phyloP scores from a whole-genome alignment of 2,797 vertebrate species.

The Varecia variegata region DNA sequence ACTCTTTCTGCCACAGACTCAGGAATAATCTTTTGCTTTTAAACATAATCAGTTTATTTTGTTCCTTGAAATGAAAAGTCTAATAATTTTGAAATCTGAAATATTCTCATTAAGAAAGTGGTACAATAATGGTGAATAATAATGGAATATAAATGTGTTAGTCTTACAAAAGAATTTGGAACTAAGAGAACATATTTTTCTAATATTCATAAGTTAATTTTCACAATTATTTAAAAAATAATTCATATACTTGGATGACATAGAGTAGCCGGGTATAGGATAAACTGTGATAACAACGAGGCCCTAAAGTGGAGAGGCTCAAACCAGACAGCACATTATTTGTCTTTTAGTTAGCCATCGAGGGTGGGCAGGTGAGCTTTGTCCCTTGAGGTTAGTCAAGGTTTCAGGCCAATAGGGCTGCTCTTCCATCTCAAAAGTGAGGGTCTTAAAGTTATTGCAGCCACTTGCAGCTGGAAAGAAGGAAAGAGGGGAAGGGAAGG shows the following conservation, averaged over 20 bases:
- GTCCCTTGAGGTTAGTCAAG: not conserved
- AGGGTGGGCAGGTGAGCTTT: not conserved
- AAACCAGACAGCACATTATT: not conserved
- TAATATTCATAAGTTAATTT: not conserved
- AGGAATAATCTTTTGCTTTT: slow-evolving; percentile 71
- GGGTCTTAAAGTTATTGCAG: not conserved
- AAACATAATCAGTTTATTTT: slow-evolving; percentile 68
- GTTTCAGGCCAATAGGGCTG: not conserved
- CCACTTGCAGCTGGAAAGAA: not conserved
- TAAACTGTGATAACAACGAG: not conserved
- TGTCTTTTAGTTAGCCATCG: not conserved
- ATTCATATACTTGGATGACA: not conserved
- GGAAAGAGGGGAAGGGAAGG: not conserved
- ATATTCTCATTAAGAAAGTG: slow-evolving; percentile 50
- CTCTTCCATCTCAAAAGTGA: not conserved
- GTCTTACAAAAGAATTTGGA: not conserved
- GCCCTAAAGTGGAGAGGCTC: not conserved
- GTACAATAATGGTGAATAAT: slow-evolving; percentile 22
- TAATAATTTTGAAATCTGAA: slow-evolving; percentile 70
- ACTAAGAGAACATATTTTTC: not conserved
- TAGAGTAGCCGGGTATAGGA: not conserved
- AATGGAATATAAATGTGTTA: not conserved
- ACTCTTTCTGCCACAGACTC: slow-evolving; percentile 33
- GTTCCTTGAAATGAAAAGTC: slow-evolving; percentile 69
- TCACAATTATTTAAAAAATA: not conserved